Conservation (phyloP, 1,140 invertebrate species). For the Andrena cerasifolii region DNA sequence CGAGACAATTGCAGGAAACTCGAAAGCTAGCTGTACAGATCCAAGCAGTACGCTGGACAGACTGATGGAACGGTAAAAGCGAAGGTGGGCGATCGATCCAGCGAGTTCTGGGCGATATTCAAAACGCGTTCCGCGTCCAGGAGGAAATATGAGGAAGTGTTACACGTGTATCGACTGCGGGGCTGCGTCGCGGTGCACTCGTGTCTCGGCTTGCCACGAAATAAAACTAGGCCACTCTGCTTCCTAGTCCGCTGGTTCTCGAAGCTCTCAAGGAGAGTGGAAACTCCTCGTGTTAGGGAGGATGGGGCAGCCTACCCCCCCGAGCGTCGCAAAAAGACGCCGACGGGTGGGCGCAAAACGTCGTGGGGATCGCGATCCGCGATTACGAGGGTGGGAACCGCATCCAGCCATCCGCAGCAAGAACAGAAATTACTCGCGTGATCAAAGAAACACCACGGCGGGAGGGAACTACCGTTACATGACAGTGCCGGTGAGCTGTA, state of each 20-base stretch:
- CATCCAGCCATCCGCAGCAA: not conserved
- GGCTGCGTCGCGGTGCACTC: conserved; percentile 22
- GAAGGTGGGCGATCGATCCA: conserved; percentile 13
- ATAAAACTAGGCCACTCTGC: conserved; percentile 31
- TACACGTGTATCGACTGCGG: conserved; percentile 47
- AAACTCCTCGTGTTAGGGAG: conserved; percentile 14
- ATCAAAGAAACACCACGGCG: no score
- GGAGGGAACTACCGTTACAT: no score
- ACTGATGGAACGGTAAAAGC: not conserved
- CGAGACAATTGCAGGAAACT: no score
- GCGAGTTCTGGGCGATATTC: conserved; percentile 28
- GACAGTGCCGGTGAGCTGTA: no score
- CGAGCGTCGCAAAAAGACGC: not conserved
- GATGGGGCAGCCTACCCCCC: not conserved
- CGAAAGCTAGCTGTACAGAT: no score
- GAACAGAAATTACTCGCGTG: conserved; percentile 11
- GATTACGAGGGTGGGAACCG: no score
- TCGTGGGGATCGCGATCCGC: conserved; percentile 1
- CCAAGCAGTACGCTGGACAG: no score
- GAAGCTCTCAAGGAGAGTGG: conserved; percentile 49
- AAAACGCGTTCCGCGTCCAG: conserved; percentile 35
- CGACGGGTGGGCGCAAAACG: not conserved
- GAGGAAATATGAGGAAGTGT: conserved; percentile 44
- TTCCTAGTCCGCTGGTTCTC: not conserved
- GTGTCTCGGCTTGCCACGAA: conserved; percentile 25